Evolutionary conservation across 2,797 vertebrate species (phyloP).

Genomic region (Betta splendens): DNA sequence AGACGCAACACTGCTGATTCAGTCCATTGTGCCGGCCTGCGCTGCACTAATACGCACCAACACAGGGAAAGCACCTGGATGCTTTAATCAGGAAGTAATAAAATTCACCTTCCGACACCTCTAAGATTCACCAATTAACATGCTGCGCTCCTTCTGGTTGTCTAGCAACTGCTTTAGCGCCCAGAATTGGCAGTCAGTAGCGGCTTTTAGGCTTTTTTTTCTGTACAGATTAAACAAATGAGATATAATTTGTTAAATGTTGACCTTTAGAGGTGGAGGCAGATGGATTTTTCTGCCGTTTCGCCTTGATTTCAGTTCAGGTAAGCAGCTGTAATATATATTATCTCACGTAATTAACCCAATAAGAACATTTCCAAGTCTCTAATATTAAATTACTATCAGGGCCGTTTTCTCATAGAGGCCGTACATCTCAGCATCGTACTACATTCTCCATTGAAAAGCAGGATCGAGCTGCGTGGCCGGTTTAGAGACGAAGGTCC

Average conservation of each 20-base stretch:
- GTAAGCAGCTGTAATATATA: slow-evolving; percentile 1
- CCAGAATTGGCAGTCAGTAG: neutral
- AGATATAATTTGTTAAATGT: neutral
- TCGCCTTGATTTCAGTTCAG: neutral
- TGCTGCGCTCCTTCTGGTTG: neutral
- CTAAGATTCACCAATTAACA: neutral
- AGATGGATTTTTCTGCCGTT: neutral
- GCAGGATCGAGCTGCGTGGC: slow-evolving; percentile 3
- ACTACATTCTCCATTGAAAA: slow-evolving; percentile 10
- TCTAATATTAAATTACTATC: no score
- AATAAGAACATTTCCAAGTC: no score
- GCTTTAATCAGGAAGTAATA: neutral
- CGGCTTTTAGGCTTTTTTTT: neutral
- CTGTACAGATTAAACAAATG: neutral
- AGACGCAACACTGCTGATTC: slow-evolving; percentile 1
- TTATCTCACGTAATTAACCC: neutral
- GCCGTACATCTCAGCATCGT: neutral
- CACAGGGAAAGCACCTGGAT: neutral
- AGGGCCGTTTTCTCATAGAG: neutral
- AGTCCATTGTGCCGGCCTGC: neutral
- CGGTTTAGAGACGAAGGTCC: slow-evolving; percentile 8
- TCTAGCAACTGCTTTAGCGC: slow-evolving; percentile 3
- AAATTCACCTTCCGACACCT: neutral
- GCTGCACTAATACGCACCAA: neutral
- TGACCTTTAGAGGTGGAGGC: neutral